Percentiles rank a stretch among this genome's conserved stretches.
Evolutionary conservation across 2,113 vertebrate genomes (phyloP).

Genomic region (Toxotes chatareus): DNA sequence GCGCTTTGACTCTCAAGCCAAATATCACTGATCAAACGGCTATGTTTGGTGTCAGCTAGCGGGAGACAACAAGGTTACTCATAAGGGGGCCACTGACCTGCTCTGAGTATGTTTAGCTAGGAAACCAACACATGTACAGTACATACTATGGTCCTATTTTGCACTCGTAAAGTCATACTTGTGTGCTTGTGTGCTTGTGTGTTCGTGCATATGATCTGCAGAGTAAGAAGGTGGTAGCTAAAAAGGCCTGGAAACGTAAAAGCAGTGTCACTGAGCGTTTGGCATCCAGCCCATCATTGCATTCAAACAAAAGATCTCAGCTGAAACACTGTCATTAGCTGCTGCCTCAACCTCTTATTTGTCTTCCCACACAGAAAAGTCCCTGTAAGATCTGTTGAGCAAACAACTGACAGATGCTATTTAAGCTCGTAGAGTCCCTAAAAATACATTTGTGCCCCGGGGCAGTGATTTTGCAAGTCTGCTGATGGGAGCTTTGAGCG

Average conservation of each 20-base stretch:
- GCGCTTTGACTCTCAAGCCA: conserved; percentile 65
- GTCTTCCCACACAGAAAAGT: conserved; percentile 57
- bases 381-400: conserved; percentile 52
- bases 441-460: conserved; percentile 65
- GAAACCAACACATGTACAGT: conserved; percentile 62
- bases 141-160: conserved; percentile 56
- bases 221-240: background rate
- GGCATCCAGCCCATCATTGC: conserved; percentile 46
- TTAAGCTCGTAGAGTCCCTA: conserved; percentile 60
- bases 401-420: conserved; percentile 60
- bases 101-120: conserved; percentile 63
- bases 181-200: background rate
- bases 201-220: conserved; percentile 23
- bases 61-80: conserved; percentile 69
- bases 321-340: conserved; percentile 65
- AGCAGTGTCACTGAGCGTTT: conserved; percentile 19
- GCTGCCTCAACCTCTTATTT: conserved; percentile 60
- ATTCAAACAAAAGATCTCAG: conserved; percentile 58
- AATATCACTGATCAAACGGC: conserved; percentile 75
- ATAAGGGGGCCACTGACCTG: conserved; percentile 59
- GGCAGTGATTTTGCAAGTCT: conserved; percentile 54
- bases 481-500: conserved; percentile 50
- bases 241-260: conserved; percentile 7
- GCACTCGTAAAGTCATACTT: conserved; percentile 43
- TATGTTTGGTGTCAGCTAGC: conserved; percentile 67